Evolutionary conservation across 1,140 invertebrate genomes (phyloP).

Genomic region (Pentalonia nigronervosa): DNA sequence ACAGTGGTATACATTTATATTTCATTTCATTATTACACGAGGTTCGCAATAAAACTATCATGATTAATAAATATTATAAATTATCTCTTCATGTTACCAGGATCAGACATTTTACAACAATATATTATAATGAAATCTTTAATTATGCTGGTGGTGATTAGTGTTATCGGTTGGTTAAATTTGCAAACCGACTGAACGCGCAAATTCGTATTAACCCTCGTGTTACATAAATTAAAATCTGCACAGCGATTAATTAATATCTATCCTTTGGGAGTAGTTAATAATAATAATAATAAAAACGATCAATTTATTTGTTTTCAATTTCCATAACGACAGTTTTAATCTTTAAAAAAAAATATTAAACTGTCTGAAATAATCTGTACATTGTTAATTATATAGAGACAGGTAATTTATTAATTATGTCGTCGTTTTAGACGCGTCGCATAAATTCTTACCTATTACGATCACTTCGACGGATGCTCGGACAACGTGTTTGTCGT

Average conservation of each 20-base stretch:
- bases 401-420: no score
- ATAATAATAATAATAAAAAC: not conserved
- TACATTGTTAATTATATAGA: not conserved
- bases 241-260: not conserved
- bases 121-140: not conserved
- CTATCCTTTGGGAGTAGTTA: not conserved
- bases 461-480: slow-evolving; percentile 69
- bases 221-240: not conserved
- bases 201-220: not conserved
- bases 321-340: not conserved
- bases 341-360: not conserved
- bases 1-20: not conserved
- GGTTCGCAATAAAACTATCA: not conserved
- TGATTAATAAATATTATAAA: not conserved
- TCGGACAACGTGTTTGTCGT: slow-evolving; percentile 69
- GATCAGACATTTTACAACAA: not conserved
- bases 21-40: not conserved
- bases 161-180: not conserved
- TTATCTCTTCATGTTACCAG: not conserved
- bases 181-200: not conserved
- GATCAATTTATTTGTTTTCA: not conserved
- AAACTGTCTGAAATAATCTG: not conserved
- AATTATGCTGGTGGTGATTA: not conserved
- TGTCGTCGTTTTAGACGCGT: not conserved
- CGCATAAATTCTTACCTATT: slow-evolving; percentile 65